Evolutionary conservation across 2,113 vertebrate species (phyloP), one percentile per base, ranked within the genome.

Genomic region (Vicugna pacos): DNA sequence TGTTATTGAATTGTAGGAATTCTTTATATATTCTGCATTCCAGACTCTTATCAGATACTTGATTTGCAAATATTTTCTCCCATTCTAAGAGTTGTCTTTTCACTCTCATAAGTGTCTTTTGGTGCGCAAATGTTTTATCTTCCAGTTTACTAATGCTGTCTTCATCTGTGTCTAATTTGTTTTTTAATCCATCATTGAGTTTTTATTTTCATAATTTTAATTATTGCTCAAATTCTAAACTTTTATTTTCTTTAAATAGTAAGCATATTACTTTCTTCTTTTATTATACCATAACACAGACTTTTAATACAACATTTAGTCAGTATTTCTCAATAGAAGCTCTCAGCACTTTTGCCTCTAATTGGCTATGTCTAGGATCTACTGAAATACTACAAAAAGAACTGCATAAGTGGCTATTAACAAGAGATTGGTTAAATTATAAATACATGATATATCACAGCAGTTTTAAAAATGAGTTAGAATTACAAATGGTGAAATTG

Each of bases 211-310:
- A 52, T 82, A 60, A 73, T 89, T 88, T 28, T 79, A 95, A 64
- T 85, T 81, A 95, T 48, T 67, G 83, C 30, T 65, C 50, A 83
- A 92, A 76, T 96, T 91, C 20, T 64, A 72, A 94, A 81, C 28
- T n/a, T 95, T 73, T 50, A 56, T 60, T 86, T 94, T 94, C 22
- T 75, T 82, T 54, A 90, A 64, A 85, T 94, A 24, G 42, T 95
- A 69, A 85, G 6, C 72, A 32, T 75, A 48, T 30, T 69, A 2
- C 20, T 84, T 91, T 82, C 5, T 26, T 11, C 13, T 9, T 4
- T 22, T 19, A n/a, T 62, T 28, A 8, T 32, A 92, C 22, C 42
- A 83, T 42, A 67, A 77, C 58, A 73, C 32, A 73, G 17, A 52
- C 65, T 50, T 83, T 83, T 73, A 73, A 64, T 64, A 92, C 32